Evolutionary conservation across 2,113 vertebrate genomes (phyloP), one percentile per base, ranked within the genome.

Genomic region (Acinonyx jubatus): DNA sequence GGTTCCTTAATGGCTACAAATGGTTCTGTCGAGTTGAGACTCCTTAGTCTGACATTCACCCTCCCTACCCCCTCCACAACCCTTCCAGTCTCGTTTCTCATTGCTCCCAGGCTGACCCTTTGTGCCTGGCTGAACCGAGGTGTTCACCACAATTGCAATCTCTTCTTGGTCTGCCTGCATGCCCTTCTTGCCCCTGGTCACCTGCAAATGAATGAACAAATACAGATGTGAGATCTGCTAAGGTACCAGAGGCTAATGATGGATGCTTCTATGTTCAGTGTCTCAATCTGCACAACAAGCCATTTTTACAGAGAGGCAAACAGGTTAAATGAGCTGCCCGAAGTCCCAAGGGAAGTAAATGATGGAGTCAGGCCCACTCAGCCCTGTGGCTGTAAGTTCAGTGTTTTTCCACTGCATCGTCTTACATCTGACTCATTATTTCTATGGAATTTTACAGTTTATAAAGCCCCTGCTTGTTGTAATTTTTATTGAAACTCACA

Each of bases 361-460:
- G 74, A 84, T 45, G n/a, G 71, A 66, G 29, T 78, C 45, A n/a
- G 48, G 41, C 16, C 15, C 9, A 31, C 8, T 68, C 73, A 86
- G 45, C 69, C 19, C 33, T 85, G 74, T 71, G n/a, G 69, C 80
- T 90, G 65, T 73, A 82, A 96, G 80, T 90, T 88, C 91, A 88
- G 95, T 97, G 36, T 63, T 96, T 96, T 98, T 94, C 96, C 91
- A 73, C n/a, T 50, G 45, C 7, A 61, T 21, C 21, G 4, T 76
- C 41, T 78, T 94, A 36, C 36, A 73, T 92, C 66, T 33, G 84
- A 97, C 91, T 97, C 66, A 91, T 4, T 3, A 38, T n/a, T 85
- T 93, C 38, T 78, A 29, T 82, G 88, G 96, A 96, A 98, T 93
- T 95, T 96, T 97, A 95, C 71, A 89, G 78, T 82, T 76, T 48